Percentiles rank a stretch among this genome's conserved stretches.
These are phyloP conservation scores for Hozukius guyotensis DNA, from an alignment of 2,797 vertebrate species.

Conservation along the genomic window DNA sequence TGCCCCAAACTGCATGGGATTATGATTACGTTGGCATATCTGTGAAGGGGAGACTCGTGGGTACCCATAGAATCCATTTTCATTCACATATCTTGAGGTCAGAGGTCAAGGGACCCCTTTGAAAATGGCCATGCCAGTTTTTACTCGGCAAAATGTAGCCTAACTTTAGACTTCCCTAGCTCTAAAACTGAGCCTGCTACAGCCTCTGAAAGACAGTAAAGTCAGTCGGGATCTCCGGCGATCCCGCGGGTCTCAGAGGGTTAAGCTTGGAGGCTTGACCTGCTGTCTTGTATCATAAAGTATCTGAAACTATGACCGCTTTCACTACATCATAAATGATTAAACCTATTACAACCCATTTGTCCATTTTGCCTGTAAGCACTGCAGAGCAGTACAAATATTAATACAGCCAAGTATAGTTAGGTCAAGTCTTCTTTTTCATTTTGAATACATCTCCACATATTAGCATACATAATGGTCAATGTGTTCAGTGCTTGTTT, in stretches of 20 bases:
- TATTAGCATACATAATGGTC: conserved; percentile 23
- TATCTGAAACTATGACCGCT: background rate
- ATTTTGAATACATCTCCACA: conserved; percentile 35
- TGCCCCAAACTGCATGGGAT: too few species aligned
- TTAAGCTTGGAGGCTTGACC: background rate
- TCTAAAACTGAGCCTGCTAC: too few species aligned
- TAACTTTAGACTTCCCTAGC: too few species aligned
- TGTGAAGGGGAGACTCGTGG: too few species aligned
- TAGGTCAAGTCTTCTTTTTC: conserved; percentile 3
- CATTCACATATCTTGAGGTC: too few species aligned
- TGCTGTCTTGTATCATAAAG: background rate
- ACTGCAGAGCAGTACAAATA: conserved; percentile 8
- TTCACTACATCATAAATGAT: conserved; percentile 14
- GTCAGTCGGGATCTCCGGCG: too few species aligned
- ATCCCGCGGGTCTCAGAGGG: background rate
- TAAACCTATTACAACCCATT: conserved; percentile 12
- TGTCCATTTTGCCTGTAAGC: background rate
- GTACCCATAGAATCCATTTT: too few species aligned
- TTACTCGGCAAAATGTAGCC: too few species aligned
- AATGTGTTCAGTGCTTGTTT: conserved; percentile 1
- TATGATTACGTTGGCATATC: too few species aligned
- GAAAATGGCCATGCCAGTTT: too few species aligned
- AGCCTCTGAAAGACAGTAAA: too few species aligned
- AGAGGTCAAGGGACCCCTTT: too few species aligned
- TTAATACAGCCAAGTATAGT: conserved; percentile 15